Percentiles rank a stretch among this genome's conserved stretches.
These are phyloP conservation scores for Hyposmocoma kahamanoa DNA, from an alignment of 1,140 invertebrate genomes.

Conservation along the genomic window DNA sequence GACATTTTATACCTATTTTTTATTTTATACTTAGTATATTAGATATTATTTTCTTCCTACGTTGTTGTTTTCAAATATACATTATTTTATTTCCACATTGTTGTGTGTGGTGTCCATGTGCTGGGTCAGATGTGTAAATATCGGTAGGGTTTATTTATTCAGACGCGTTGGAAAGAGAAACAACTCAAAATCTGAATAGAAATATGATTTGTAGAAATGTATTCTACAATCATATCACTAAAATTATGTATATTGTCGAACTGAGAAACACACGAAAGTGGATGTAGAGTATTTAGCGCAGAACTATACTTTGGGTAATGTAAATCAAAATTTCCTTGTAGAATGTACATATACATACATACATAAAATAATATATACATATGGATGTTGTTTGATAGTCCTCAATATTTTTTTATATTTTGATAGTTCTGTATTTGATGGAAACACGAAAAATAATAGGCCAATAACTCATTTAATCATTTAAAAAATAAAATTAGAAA, in stretches of 20 bases:
- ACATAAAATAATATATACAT: conserved; percentile 68
- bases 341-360: conserved; percentile 55
- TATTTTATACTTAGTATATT: conserved; percentile 4
- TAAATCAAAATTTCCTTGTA: conserved; percentile 68
- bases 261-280: conserved; percentile 53
- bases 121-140: conserved; percentile 70
- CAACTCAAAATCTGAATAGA: conserved; percentile 40
- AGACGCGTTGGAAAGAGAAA: conserved; percentile 35
- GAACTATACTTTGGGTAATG: conserved; percentile 65
- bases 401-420: conserved; percentile 75
- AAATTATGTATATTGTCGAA: conserved; percentile 23
- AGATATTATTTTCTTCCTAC: conserved; percentile 28
- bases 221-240: background rate
- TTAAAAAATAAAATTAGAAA: conserved; percentile 41
- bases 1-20: conserved; percentile 40
- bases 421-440: conserved; percentile 74
- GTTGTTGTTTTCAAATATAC: conserved; percentile 44
- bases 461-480: conserved; percentile 69
- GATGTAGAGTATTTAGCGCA: conserved; percentile 60
- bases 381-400: conserved; percentile 72
- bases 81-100: conserved; percentile 58
- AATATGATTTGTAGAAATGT: conserved; percentile 33
- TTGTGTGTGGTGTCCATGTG: conserved; percentile 71
- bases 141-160: conserved; percentile 67
- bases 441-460: conserved; percentile 60